A percentile compares a stretch with the other conserved stretches of the same genome.
These are phyloP conservation scores for Drosophila bunnanda DNA, from an alignment of 2,888 invertebrate genomes.

Conservation along the genomic window DNA sequence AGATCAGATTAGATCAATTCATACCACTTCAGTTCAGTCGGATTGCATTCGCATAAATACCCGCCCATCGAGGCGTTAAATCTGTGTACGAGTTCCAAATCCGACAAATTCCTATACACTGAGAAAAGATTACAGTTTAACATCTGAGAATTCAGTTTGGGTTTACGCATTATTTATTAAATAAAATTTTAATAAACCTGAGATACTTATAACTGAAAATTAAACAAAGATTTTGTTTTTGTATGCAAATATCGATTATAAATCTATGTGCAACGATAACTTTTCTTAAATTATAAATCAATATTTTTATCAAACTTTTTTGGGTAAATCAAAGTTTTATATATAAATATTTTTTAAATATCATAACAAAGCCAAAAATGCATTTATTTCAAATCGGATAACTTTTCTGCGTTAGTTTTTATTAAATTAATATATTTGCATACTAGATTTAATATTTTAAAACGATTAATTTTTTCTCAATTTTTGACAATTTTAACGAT, in stretches of 20 bases:
- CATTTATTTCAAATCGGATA: too few species aligned
- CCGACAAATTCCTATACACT: constrained; percentile 29
- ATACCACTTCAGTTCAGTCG: constrained; percentile 28
- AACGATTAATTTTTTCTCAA: neutral
- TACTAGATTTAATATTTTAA: too few species aligned
- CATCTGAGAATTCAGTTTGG: neutral
- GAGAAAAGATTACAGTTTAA: neutral
- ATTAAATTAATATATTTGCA: too few species aligned
- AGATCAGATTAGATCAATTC: constrained; percentile 35
- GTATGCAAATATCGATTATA: neutral
- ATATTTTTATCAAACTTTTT: neutral
- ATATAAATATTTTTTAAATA: too few species aligned
- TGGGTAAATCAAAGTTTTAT: too few species aligned
- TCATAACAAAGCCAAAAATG: too few species aligned
- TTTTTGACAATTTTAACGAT: neutral
- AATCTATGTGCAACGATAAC: neutral
- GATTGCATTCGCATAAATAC: constrained; percentile 6
- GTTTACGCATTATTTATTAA: neutral
- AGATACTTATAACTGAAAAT: neutral
- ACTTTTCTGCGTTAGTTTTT: too few species aligned
- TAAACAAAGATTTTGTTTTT: neutral
- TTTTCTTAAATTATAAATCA: neutral
- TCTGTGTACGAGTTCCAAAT: constrained; percentile 59
- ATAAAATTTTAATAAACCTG: neutral
- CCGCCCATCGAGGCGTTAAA: constrained; percentile 64